These are phyloP conservation scores for Psophia crepitans DNA, from an alignment of 2,113 vertebrate species.

Conservation along the genomic window DNA sequence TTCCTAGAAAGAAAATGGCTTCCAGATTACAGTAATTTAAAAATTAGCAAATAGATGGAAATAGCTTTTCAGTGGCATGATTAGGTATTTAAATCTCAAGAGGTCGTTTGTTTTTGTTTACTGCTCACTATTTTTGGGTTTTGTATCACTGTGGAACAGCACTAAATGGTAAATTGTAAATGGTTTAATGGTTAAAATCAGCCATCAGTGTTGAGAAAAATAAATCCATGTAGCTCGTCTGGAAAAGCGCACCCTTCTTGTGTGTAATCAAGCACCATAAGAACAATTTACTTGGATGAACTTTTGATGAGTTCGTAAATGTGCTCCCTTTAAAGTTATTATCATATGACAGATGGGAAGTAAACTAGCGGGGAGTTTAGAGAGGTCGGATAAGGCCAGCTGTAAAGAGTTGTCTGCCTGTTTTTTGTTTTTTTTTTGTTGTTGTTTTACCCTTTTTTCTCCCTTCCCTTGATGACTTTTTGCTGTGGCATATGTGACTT, in stretches of 20 bases:
- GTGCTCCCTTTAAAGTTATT: background rate
- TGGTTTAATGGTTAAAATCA: background rate
- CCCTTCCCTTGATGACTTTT: background rate
- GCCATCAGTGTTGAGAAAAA: background rate
- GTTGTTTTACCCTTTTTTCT: background rate
- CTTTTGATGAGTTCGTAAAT: background rate
- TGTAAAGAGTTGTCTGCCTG: background rate
- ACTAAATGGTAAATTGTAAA: background rate
- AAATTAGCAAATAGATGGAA: background rate
- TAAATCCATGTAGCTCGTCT: background rate
- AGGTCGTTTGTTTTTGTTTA: background rate
- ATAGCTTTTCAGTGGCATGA: background rate
- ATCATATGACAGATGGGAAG: background rate
- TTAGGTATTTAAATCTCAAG: background rate
- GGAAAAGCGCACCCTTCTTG: background rate
- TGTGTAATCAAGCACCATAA: background rate
- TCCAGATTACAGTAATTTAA: background rate
- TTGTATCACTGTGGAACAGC: background rate
- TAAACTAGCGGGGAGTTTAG: slow-evolving; percentile 7
- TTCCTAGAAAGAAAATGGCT: background rate
- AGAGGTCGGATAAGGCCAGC: background rate
- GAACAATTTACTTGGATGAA: background rate
- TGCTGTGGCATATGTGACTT: slow-evolving; percentile 15
- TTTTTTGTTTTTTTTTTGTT: background rate
- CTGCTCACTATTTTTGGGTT: background rate